A percentile compares a stretch with the other conserved stretches of the same genome.
Evolutionary conservation across 2,113 vertebrate species (phyloP).

Genomic region (Eptesicus fuscus): DNA sequence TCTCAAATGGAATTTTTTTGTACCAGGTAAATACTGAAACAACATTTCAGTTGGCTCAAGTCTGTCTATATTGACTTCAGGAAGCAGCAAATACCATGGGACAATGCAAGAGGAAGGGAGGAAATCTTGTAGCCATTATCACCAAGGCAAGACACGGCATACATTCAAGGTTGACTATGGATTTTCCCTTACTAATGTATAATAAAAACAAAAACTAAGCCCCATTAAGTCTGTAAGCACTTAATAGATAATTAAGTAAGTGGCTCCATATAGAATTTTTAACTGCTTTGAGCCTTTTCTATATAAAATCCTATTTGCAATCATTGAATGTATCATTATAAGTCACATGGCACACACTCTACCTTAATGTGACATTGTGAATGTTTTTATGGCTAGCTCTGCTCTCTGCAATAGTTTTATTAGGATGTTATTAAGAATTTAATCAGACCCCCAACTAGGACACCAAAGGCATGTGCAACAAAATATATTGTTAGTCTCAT

Average conservation of each 20-base stretch:
- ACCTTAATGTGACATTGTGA: background rate
- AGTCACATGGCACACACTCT: background rate
- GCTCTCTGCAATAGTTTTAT: background rate
- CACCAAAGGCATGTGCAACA: background rate
- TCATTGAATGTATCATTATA: background rate
- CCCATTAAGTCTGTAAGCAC: conserved; percentile 12
- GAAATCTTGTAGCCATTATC: background rate
- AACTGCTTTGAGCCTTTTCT: conserved; percentile 4
- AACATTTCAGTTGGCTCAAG: background rate
- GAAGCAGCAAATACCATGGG: background rate
- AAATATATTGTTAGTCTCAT: conserved; percentile 2
- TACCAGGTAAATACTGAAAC: conserved; percentile 31
- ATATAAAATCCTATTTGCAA: conserved; percentile 31
- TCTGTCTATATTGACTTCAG: background rate
- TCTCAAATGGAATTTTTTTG: conserved; percentile 38
- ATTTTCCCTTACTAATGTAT: background rate
- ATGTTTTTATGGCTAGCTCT: background rate
- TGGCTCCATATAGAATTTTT: conserved; percentile 4
- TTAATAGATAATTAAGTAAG: conserved; percentile 62
- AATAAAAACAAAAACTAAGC: background rate
- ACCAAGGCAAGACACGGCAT: background rate
- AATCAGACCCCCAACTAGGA: conserved; percentile 20
- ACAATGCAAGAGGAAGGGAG: background rate
- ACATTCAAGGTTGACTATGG: background rate
- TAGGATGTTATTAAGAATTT: conserved; percentile 35